A percentile compares a stretch with the other conserved stretches of the same genome.
phyloP scores from a whole-genome alignment of 2,113 vertebrate species.

The Nannospalax galili region DNA sequence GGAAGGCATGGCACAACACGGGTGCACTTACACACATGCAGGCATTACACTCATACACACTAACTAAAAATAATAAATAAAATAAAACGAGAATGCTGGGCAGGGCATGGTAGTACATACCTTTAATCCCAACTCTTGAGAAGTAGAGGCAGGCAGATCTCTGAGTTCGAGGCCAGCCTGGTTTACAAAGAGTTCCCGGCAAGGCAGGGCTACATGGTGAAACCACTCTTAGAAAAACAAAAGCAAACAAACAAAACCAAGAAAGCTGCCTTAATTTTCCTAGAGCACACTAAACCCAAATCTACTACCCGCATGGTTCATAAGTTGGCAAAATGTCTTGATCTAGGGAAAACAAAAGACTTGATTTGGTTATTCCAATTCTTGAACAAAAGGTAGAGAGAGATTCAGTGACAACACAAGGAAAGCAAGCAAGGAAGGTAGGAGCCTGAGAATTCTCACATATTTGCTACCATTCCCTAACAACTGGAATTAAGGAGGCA shows the following conservation, averaged over 20 bases:
- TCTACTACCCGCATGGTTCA: not conserved
- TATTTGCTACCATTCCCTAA: not conserved
- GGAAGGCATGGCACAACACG: too few species aligned
- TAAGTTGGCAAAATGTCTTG: not conserved
- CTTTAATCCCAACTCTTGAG: too few species aligned
- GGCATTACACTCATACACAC: too few species aligned
- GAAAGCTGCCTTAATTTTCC: slow-evolving; percentile 1
- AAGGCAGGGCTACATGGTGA: too few species aligned
- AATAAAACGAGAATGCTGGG: not conserved
- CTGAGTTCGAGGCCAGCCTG: too few species aligned
- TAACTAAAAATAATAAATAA: too few species aligned
- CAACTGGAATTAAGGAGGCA: not conserved
- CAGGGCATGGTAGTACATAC: too few species aligned
- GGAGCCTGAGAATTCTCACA: not conserved
- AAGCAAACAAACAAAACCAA: not conserved
- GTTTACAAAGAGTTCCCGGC: too few species aligned
- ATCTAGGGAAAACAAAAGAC: too few species aligned
- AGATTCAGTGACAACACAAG: not conserved
- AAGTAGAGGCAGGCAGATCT: too few species aligned
- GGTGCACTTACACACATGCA: too few species aligned
- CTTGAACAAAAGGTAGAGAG: not conserved
- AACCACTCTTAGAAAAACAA: too few species aligned
- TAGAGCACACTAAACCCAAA: not conserved
- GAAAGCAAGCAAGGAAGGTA: not conserved
- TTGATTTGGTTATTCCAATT: not conserved